Evolutionary conservation across 2,888 invertebrate genomes (phyloP).

Genomic region (Epiblema foenella): DNA sequence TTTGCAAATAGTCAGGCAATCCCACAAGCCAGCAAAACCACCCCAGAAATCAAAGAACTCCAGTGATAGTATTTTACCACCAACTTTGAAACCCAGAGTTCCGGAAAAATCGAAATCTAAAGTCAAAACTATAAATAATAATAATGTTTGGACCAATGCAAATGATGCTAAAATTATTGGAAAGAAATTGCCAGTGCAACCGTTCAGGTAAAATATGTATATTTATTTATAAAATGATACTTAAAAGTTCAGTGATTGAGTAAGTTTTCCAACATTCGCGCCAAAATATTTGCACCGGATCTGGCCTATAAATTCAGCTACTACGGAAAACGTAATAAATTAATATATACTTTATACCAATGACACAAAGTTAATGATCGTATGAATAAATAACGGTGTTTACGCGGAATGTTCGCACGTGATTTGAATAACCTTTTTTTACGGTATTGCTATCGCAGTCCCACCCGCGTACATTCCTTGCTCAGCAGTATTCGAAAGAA

Average conservation of each 20-base stretch:
- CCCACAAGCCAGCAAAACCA: constrained; percentile 61
- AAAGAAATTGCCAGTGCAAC: constrained; percentile 59
- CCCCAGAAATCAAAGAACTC: constrained; percentile 47
- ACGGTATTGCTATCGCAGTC: constrained; percentile 20
- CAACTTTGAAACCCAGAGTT: constrained; percentile 68
- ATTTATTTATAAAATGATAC: constrained; percentile 22
- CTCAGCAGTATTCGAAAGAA: constrained; percentile 31
- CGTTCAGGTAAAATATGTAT: constrained; percentile 63
- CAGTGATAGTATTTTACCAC: constrained; percentile 64
- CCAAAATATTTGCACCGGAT: constrained; percentile 40
- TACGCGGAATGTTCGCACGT: constrained; percentile 40
- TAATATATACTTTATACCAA: constrained; percentile 7
- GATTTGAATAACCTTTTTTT: constrained; percentile 38
- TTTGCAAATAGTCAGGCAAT: constrained; percentile 74
- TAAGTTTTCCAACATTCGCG: constrained; percentile 44
- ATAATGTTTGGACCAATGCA: constrained; percentile 74
- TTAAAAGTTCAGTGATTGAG: constrained; percentile 54
- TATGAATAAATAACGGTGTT: constrained; percentile 17
- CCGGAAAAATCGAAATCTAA: constrained; percentile 64
- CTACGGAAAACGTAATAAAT: background rate
- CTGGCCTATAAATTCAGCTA: constrained; percentile 11
- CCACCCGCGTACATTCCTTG: constrained; percentile 22
- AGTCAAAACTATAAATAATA: constrained; percentile 77
- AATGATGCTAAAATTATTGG: constrained; percentile 61
- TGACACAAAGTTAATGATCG: background rate